These are phyloP conservation scores for Oncorhynchus tshawytscha DNA, from an alignment of 2,113 vertebrate species.

Conservation along the genomic window DNA sequence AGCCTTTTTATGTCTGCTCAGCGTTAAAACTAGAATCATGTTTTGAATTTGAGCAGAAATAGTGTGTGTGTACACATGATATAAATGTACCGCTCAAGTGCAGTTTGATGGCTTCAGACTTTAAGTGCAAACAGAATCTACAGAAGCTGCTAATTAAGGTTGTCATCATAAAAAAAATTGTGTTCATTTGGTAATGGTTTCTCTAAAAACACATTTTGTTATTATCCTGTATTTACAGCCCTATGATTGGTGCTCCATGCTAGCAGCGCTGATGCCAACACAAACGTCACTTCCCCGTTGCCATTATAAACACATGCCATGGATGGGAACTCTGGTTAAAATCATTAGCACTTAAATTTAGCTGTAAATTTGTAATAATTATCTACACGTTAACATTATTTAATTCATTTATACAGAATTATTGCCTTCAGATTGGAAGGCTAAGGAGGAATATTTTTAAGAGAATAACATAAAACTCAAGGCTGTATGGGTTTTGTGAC, in stretches of 20 bases:
- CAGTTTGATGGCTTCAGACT: constrained; percentile 1
- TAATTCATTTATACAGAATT: neutral
- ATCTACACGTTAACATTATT: neutral
- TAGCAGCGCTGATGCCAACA: neutral
- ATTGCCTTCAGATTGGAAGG: neutral
- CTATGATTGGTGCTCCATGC: neutral
- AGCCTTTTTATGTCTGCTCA: neutral
- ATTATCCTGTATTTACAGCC: constrained; percentile 5
- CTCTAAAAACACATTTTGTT: constrained; percentile 11
- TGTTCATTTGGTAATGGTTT: constrained; percentile 7
- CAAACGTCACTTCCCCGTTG: neutral
- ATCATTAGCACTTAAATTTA: neutral
- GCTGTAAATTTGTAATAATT: neutral
- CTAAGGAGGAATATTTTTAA: neutral
- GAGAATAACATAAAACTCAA: neutral
- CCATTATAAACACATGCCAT: neutral
- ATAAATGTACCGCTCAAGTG: neutral
- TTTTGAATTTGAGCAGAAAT: neutral
- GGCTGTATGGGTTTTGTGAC: neutral
- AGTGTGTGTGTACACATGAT: neutral
- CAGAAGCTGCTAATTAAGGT: neutral
- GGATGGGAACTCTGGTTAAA: neutral
- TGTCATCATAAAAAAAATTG: constrained; percentile 12
- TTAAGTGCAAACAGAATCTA: constrained; percentile 13
- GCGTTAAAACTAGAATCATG: neutral